Evolutionary conservation across 2,113 vertebrate species (phyloP).

Genomic region (Callaeas wilsoni): DNA sequence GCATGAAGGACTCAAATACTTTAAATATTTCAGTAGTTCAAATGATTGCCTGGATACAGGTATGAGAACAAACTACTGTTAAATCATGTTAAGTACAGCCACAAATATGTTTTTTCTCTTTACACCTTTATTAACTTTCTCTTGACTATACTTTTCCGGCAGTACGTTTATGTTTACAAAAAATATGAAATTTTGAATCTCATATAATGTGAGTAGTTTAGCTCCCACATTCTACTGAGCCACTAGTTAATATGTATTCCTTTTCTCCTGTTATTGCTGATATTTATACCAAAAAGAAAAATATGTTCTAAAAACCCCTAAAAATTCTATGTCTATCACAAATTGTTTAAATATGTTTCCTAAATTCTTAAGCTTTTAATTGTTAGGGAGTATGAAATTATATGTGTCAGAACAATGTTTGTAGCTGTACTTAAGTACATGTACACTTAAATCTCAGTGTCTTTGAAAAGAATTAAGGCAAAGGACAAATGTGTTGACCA

Average conservation of each 20-base stretch:
- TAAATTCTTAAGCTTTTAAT: neutral
- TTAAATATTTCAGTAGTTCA: neutral
- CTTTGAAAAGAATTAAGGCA: neutral
- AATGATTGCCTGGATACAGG: neutral
- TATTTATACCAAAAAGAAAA: neutral
- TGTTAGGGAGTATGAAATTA: neutral
- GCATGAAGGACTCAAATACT: neutral
- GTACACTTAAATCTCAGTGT: neutral
- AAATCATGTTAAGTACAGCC: neutral
- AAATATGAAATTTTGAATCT: neutral
- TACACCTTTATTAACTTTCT: neutral
- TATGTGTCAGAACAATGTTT: neutral
- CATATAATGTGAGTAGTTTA: neutral
- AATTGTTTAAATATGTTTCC: neutral
- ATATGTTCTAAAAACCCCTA: rapidly evolving
- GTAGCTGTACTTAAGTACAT: neutral
- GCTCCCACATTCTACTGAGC: neutral
- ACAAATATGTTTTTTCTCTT: neutral
- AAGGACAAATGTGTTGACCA: neutral
- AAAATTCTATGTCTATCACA: neutral
- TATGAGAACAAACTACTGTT: neutral
- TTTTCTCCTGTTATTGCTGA: neutral
- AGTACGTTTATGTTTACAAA: neutral
- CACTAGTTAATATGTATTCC: neutral
- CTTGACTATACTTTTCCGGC: neutral